These are phyloP conservation scores for Paracentrotus lividus DNA, from an alignment of 53 echinoderm and acorn worm genomes.

Conservation along the genomic window DNA sequence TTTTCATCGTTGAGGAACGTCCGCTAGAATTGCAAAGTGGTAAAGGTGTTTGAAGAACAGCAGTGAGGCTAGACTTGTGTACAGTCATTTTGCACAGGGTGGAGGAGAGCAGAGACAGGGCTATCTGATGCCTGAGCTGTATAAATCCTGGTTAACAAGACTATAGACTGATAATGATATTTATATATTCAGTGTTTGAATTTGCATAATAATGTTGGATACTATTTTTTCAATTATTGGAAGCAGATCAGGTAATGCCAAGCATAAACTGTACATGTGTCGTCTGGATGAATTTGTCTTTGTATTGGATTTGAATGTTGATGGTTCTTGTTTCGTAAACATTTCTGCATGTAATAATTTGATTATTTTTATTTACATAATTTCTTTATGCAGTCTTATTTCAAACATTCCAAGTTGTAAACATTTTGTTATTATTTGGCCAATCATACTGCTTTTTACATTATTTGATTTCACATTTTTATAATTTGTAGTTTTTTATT, in stretches of 20 bases:
- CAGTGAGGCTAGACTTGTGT: not conserved
- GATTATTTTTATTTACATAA: not conserved
- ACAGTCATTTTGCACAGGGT: constrained; percentile 29
- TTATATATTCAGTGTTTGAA: not conserved
- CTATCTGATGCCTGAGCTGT: not conserved
- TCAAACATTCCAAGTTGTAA: no score
- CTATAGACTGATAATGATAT: constrained; percentile 15
- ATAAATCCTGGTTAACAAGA: constrained; percentile 28
- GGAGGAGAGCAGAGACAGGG: not conserved
- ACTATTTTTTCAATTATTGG: not conserved
- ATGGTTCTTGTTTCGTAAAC: not conserved
- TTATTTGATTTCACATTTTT: not conserved
- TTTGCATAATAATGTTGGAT: not conserved
- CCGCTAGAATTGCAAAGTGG: not conserved
- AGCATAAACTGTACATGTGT: not conserved
- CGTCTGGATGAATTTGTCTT: no score
- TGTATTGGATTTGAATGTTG: not conserved
- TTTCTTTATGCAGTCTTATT: no score
- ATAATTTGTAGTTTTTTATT: not conserved
- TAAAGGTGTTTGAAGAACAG: not conserved
- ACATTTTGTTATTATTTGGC: no score
- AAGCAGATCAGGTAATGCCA: not conserved
- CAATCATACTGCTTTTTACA: not conserved
- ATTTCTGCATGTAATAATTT: not conserved
- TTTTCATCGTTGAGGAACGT: not conserved